A percentile compares a stretch with the other conserved stretches of the same genome.
phyloP scores from a whole-genome alignment of 92 coral and sea anemone genomes.

The Palythoa grandiflora region DNA sequence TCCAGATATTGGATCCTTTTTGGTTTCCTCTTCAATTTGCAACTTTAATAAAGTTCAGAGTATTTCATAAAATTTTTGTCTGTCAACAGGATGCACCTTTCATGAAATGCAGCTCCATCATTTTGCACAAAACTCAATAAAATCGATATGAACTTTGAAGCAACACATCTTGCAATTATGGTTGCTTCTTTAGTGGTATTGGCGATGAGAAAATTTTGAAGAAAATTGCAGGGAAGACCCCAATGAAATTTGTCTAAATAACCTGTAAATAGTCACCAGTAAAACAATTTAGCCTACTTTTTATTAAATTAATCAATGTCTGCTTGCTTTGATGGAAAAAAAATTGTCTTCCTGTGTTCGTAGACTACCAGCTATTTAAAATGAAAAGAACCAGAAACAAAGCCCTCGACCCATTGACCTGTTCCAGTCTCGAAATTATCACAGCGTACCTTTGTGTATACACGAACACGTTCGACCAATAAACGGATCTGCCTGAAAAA shows the following conservation, averaged over 20 bases:
- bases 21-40: conserved; percentile 30
- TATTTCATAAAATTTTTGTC: not conserved
- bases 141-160: conserved; percentile 21
- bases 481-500: no score
- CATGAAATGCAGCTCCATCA: not conserved
- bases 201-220: conserved; percentile 5
- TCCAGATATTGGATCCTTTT: not conserved
- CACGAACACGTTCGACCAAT: not conserved
- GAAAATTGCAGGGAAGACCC: not conserved
- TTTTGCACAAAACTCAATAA: conserved; percentile 5
- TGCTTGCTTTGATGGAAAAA: not conserved
- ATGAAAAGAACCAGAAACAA: conserved; percentile 18
- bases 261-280: not conserved
- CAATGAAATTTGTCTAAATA: not conserved
- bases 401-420: conserved; percentile 45
- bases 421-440: conserved; percentile 1
- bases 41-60: conserved; percentile 35
- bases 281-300: not conserved
- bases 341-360: not conserved
- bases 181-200: not conserved
- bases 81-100: conserved; percentile 28
- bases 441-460: not conserved
- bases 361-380: conserved; percentile 1
- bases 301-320: not conserved
- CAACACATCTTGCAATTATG: conserved; percentile 15